A percentile compares a stretch with the other conserved stretches of the same genome.
Conservation (phyloP, 1,140 invertebrate species). For the Neomicropteryx cornuta region DNA sequence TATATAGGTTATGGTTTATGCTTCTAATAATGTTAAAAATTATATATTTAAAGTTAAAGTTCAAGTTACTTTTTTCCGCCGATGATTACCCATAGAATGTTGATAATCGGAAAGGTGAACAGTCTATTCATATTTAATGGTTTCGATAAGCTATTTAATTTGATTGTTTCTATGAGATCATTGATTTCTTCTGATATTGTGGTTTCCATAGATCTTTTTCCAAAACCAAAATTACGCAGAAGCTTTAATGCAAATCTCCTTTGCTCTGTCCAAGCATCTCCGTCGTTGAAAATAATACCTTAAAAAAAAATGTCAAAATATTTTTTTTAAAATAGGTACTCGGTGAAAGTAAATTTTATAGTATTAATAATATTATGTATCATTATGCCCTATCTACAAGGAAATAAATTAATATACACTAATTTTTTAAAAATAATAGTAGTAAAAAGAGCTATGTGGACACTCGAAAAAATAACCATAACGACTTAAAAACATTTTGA, state of each 20-base stretch:
- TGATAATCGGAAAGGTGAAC: conserved; percentile 52
- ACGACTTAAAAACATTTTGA: no score
- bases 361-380: no score
- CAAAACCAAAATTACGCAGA: conserved; percentile 49
- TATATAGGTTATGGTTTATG: no score
- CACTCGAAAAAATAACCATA: no score
- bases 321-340: no score
- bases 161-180: conserved; percentile 33
- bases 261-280: conserved; percentile 44
- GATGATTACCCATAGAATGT: conserved; percentile 60
- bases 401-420: no score
- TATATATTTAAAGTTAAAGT: conserved; percentile 7
- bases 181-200: conserved; percentile 46
- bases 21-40: no score
- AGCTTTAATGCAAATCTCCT: conserved; percentile 47
- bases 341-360: no score
- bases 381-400: no score
- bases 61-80: conserved; percentile 43
- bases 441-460: no score
- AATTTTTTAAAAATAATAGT: no score
- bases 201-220: conserved; percentile 44
- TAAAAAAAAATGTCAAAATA: no score
- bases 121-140: conserved; percentile 36
- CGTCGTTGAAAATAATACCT: conserved; percentile 58
- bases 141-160: conserved; percentile 13